Evolutionary conservation across 2,888 invertebrate species (phyloP), one percentile per base, ranked within the genome.

Genomic region (Saturnia japonica): DNA sequence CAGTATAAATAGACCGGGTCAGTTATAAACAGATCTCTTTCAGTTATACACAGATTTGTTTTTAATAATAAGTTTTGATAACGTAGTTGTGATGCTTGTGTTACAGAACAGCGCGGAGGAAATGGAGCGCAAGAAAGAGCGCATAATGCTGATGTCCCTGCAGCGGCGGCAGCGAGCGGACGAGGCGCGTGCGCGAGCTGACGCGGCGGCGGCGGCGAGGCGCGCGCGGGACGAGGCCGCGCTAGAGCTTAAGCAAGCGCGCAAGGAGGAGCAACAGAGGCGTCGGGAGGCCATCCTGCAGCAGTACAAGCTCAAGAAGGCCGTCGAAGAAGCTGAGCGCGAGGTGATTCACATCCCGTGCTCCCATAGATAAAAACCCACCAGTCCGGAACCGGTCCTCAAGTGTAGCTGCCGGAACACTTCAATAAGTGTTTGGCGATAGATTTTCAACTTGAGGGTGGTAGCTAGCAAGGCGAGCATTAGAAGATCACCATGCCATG

Each of bases 291-390:
- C 95, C 76, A 99, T 99, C 85, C 95, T 99, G 80, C 98, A 98
- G 85, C 97, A 98, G 89, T 98, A 99, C 93, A 97, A 98, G 91
- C 94, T 98, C 79, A 98, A 99, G 88, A 99, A 99, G 91, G 97
- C 97, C 71, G 96, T 97, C 74, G 98, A 98, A 87, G 98, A 98
- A 91, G 98, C 98, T 40, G 97, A 98, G 88, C 91, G 97, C 85
- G 97, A 97, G 95, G 97, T 97, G 34, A 34, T 6, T 34, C 34
- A 6, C 34, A 34, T 34, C 34, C 34, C 34, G 34, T 34, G 6
- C 80, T 25, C 67, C 12, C 19, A 14, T 28, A 1, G 8, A 19
- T 11, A n/a, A n/a, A n/a, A n/a, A n/a, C n/a, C n/a, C n/a, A n/a
- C n/a, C n/a, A n/a, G n/a, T n/a, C n/a, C n/a, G n/a, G n/a, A n/a